A percentile compares a stretch with the other conserved stretches of the same genome.
phyloP scores from a whole-genome alignment of 2,888 invertebrate species.

The Ptychoptera albimana region DNA sequence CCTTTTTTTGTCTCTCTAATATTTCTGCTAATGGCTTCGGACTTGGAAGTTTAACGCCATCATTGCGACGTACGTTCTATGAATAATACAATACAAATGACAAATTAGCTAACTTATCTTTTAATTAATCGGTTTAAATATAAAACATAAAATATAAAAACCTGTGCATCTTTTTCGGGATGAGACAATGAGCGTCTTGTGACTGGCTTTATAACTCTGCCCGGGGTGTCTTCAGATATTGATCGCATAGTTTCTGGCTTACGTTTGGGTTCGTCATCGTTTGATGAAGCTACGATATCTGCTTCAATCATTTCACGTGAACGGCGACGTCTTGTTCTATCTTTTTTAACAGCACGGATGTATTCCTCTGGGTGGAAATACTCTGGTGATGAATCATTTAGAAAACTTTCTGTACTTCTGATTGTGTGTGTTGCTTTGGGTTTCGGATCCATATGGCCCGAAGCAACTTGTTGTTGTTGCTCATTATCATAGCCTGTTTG shows the following conservation, averaged over 20 bases:
- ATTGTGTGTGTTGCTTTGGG: slow-evolving; percentile 1
- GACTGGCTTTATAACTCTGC: slow-evolving; percentile 20
- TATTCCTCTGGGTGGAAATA: slow-evolving; percentile 13
- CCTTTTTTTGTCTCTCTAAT: slow-evolving; percentile 20
- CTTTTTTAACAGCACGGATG: slow-evolving; percentile 10
- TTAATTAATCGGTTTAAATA: neutral
- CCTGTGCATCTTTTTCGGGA: slow-evolving; percentile 22
- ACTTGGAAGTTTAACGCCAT: slow-evolving; percentile 25
- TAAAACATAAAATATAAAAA: neutral
- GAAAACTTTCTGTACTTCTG: slow-evolving; percentile 12
- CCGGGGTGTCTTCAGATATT: slow-evolving; percentile 26
- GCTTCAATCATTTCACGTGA: slow-evolving; percentile 11
- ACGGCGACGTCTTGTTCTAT: slow-evolving; percentile 11
- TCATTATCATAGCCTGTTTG: slow-evolving; percentile 13
- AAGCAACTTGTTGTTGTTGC: slow-evolving; percentile 1
- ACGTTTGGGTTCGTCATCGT: slow-evolving; percentile 13
- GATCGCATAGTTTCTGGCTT: slow-evolving; percentile 29
- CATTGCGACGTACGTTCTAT: slow-evolving; percentile 16
- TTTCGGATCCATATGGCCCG: too few species aligned
- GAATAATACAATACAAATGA: slow-evolving; percentile 2
- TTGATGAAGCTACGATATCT: slow-evolving; percentile 8
- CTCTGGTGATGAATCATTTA: slow-evolving; percentile 9
- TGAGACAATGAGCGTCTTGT: slow-evolving; percentile 28
- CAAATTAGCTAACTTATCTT: neutral
- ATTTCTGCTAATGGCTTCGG: slow-evolving; percentile 25